These are phyloP conservation scores for Poeciliopsis turrubarensis DNA, from an alignment of 2,113 vertebrate species.

Conservation along the genomic window DNA sequence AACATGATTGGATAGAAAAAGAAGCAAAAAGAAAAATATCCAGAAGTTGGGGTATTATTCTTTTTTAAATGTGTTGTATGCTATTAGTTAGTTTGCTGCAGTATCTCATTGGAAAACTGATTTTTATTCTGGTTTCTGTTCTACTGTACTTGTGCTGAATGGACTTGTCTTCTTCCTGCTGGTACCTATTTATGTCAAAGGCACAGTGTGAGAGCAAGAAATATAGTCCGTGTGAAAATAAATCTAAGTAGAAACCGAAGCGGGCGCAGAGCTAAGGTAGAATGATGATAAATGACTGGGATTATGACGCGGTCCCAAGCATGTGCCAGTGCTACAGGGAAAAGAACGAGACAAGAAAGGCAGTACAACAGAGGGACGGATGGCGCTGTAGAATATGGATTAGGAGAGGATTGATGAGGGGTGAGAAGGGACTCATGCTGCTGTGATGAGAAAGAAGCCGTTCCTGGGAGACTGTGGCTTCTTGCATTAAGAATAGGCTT, in stretches of 20 bases:
- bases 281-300: slow-evolving; percentile 40
- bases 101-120: not conserved
- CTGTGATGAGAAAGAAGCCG: slow-evolving; percentile 23
- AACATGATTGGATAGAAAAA: too few species aligned
- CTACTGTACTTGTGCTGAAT: not conserved
- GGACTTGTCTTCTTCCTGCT: not conserved
- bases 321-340: slow-evolving; percentile 24
- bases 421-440: slow-evolving; percentile 3
- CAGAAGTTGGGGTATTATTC: too few species aligned
- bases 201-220: slow-evolving; percentile 8
- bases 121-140: slow-evolving; percentile 1
- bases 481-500: slow-evolving; percentile 27
- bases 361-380: slow-evolving; percentile 16
- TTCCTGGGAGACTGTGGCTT: not conserved
- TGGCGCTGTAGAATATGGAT: slow-evolving; percentile 45
- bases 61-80: too few species aligned
- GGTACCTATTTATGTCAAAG: not conserved
- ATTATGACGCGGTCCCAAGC: slow-evolving; percentile 39
- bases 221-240: slow-evolving; percentile 4
- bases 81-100: not conserved
- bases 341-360: slow-evolving; percentile 36
- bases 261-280: slow-evolving; percentile 2
- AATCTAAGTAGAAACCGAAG: slow-evolving; percentile 16
- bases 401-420: slow-evolving; percentile 37
- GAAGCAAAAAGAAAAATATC: too few species aligned